Conservation (phyloP, 1,140 invertebrate genomes). For the Zaprionus nigranus region DNA sequence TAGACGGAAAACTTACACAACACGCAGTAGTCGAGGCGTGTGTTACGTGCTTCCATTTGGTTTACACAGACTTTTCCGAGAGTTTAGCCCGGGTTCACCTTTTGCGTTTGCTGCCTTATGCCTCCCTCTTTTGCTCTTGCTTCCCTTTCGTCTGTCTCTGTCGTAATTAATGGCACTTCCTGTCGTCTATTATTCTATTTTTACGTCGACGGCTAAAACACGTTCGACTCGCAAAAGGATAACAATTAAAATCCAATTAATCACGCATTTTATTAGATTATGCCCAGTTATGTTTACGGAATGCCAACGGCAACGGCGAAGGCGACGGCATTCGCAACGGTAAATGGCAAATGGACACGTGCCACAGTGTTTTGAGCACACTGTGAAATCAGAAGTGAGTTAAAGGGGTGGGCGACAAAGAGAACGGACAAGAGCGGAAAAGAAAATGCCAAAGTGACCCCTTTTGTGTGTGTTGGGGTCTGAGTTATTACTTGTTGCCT, state of each 20-base stretch:
- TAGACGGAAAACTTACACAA: constrained; percentile 13
- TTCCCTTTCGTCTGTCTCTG: background rate
- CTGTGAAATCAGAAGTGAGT: background rate
- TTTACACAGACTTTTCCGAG: constrained; percentile 30
- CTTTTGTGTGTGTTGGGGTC: constrained; percentile 44
- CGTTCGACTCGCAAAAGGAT: constrained; percentile 75
- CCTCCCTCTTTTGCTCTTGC: background rate
- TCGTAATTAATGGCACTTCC: constrained; percentile 78
- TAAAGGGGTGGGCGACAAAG: background rate
- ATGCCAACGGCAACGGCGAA: constrained; percentile 30
- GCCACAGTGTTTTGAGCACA: constrained; percentile 35
- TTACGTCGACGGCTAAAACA: constrained; percentile 57
- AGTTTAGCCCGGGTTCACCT: constrained; percentile 19
- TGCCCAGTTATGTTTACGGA: constrained; percentile 69
- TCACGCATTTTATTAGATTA: constrained; percentile 83
- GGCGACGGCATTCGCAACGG: background rate
- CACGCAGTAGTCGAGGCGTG: constrained; percentile 45
- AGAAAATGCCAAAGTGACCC: constrained; percentile 35
- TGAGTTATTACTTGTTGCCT: constrained; percentile 78
- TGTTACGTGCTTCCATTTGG: constrained; percentile 64
- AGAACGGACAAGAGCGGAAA: constrained; percentile 18
- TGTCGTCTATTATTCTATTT: constrained; percentile 72
- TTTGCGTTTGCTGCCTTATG: background rate
- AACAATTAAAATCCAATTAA: constrained; percentile 83
- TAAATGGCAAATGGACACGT: constrained; percentile 59